Percentiles rank a stretch among this genome's conserved stretches.
Evolutionary conservation across 2,888 invertebrate species (phyloP).

Genomic region (Anaspis maculata): DNA sequence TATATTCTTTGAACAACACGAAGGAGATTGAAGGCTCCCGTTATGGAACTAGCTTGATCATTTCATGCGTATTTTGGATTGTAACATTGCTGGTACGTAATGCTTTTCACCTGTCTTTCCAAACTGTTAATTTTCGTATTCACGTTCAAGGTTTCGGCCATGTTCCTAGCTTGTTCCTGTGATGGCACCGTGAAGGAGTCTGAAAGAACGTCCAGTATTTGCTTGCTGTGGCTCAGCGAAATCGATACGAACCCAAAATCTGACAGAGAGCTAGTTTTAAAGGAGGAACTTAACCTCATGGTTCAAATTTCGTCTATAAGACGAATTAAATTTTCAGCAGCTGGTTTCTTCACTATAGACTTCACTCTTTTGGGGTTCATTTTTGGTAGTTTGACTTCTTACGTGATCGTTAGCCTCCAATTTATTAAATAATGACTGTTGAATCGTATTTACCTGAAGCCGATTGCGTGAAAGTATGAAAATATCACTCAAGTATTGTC

Average conservation of each 20-base stretch:
- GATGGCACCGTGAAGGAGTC: conserved; percentile 4
- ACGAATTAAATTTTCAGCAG: conserved; percentile 21
- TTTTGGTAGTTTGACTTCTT: conserved; percentile 25
- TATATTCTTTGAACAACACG: conserved; percentile 1
- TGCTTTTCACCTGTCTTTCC: background rate
- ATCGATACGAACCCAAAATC: conserved; percentile 6
- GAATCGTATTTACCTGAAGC: too few species aligned
- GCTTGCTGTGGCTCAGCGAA: conserved; percentile 5
- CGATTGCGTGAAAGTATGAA: too few species aligned
- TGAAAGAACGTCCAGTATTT: background rate
- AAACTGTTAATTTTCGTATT: background rate
- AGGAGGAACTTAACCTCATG: conserved; percentile 16
- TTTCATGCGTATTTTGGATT: conserved; percentile 7
- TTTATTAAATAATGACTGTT: conserved; percentile 13
- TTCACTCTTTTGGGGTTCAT: conserved; percentile 23
- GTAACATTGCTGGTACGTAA: conserved; percentile 4
- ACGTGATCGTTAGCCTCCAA: conserved; percentile 26
- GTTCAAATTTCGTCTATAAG: conserved; percentile 18
- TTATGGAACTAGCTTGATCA: conserved; percentile 3
- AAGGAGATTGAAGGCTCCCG: conserved; percentile 2
- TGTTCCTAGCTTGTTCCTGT: conserved; percentile 6
- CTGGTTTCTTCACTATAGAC: conserved; percentile 24
- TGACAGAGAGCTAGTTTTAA: conserved; percentile 3
- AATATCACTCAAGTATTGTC: background rate
- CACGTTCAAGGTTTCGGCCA: background rate